Percentiles rank a stretch among this genome's conserved stretches.
phyloP scores from a whole-genome alignment of 2,113 vertebrate species.

The Calyptomena viridis region DNA sequence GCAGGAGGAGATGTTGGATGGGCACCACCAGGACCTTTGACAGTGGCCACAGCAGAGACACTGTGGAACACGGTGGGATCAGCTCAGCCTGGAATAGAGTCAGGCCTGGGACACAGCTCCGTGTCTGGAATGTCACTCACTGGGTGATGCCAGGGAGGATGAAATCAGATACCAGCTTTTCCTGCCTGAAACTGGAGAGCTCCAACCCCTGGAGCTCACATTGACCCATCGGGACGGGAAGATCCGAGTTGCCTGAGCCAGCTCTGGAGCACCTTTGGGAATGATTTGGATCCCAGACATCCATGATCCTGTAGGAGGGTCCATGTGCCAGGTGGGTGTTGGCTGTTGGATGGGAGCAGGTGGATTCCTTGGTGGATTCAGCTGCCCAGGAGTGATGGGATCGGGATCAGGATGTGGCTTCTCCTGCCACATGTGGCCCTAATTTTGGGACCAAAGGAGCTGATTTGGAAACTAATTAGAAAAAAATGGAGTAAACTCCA shows the following conservation, averaged over 20 bases:
- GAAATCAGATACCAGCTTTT: background rate
- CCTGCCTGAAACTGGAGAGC: background rate
- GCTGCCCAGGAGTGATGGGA: rapidly evolving
- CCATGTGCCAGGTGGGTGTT: background rate
- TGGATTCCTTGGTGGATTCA: background rate
- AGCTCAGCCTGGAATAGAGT: background rate
- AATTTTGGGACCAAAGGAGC: too few relatives aligned
- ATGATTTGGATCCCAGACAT: rapidly evolving
- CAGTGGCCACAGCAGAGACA: background rate
- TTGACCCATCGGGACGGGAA: rapidly evolving
- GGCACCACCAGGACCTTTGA: background rate
- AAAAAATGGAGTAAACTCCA: background rate
- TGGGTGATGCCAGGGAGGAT: background rate
- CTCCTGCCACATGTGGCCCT: background rate
- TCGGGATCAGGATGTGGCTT: background rate
- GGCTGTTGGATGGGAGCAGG: background rate
- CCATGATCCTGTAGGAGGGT: rapidly evolving
- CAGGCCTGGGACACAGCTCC: background rate
- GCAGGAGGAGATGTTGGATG: background rate
- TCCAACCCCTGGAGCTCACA: rapidly evolving
- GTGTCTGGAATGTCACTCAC: background rate
- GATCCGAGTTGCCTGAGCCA: rapidly evolving
- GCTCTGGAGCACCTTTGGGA: rapidly evolving
- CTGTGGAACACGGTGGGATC: background rate
- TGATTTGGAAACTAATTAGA: background rate